Conservation (phyloP, 2,888 invertebrate genomes). For the Eueremaeus valkanovi region DNA sequence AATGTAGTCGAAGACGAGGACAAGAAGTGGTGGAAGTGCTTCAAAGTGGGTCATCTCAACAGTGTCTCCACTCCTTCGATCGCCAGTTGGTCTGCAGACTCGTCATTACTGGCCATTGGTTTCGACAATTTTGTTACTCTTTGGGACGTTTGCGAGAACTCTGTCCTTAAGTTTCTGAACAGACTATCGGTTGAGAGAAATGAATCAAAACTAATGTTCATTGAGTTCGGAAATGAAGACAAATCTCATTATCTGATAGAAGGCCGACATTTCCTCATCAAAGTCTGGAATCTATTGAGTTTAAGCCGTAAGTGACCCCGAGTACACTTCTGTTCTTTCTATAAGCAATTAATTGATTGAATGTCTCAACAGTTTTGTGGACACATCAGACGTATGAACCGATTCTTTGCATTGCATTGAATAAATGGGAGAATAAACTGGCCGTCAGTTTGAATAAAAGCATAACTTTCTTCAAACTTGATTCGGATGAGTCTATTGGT, state of each 20-base stretch:
- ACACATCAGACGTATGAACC: not conserved
- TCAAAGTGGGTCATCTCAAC: conserved; percentile 24
- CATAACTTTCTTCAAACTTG: not conserved
- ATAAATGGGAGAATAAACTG: conserved; percentile 25
- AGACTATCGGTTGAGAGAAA: not conserved
- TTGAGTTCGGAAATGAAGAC: conserved; percentile 11
- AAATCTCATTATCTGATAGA: conserved; percentile 34
- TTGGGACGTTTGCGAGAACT: conserved; percentile 58
- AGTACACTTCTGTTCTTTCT: not conserved
- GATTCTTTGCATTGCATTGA: not conserved
- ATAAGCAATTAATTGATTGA: not conserved
- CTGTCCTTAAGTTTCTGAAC: not conserved
- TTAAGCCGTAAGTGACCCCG: not conserved
- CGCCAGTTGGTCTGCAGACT: conserved; percentile 67
- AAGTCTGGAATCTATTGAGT: conserved; percentile 32
- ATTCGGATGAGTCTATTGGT: not conserved
- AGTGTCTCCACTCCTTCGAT: conserved; percentile 57
- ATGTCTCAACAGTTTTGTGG: conserved; percentile 3
- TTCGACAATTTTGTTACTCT: conserved; percentile 65
- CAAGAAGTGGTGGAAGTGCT: conserved; percentile 46
- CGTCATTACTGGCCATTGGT: conserved; percentile 68
- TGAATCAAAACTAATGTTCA: conserved; percentile 11
- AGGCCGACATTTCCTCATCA: conserved; percentile 8
- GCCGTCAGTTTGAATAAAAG: not conserved
- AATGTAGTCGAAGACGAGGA: conserved; percentile 57